Evolutionary conservation across 2,113 vertebrate genomes (phyloP).

Genomic region (Sylvietta virens): DNA sequence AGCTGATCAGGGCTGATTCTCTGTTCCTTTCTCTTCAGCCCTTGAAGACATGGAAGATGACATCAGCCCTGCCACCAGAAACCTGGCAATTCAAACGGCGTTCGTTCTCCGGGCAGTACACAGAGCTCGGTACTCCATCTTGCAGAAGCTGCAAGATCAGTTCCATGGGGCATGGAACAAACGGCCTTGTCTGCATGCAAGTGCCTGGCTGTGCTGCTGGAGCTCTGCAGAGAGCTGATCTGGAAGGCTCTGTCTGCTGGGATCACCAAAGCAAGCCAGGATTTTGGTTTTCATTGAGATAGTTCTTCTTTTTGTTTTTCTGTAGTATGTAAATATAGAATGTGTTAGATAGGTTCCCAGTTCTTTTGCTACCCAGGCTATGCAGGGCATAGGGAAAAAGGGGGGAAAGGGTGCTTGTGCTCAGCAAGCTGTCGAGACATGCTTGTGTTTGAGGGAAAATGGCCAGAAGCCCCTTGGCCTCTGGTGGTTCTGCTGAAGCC

Average conservation of each 20-base stretch:
- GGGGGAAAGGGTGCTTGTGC: background rate
- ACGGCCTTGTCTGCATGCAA: background rate
- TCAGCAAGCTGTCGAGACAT: background rate
- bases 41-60: background rate
- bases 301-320: background rate
- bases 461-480: too few species aligned
- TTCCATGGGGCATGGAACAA: background rate
- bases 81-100: background rate
- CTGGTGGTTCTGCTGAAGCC: too few species aligned
- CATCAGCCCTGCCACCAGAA: background rate
- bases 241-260: background rate
- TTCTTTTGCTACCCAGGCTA: background rate
- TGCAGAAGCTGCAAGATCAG: background rate
- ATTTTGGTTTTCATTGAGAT: background rate
- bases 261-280: too few species aligned
- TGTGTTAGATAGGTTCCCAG: background rate
- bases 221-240: background rate
- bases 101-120: too few species aligned
- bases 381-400: background rate
- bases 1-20: too few species aligned
- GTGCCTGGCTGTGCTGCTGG: background rate
- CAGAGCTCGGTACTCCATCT: too few species aligned
- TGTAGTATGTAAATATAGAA: background rate
- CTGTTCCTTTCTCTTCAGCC: too few species aligned
- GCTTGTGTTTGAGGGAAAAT: too few species aligned